Evolutionary conservation across 2,797 vertebrate species (phyloP).

Genomic region (Chaetodon trifasciatus): DNA sequence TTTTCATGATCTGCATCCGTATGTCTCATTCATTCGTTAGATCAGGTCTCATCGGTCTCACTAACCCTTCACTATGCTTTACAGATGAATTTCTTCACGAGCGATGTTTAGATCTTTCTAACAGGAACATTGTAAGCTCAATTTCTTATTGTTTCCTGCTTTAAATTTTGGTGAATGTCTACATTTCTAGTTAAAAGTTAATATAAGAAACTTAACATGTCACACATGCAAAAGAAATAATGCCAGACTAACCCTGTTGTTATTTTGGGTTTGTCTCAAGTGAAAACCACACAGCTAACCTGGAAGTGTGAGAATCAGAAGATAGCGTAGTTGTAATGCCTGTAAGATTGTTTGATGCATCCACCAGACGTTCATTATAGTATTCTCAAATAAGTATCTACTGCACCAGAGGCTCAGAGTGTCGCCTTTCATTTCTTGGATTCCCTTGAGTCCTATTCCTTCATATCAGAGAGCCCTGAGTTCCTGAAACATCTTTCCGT

Average conservation of each 20-base stretch:
- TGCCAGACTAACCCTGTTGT: background rate
- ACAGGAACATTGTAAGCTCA: background rate
- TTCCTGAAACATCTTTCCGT: conserved; percentile 48
- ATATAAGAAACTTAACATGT: background rate
- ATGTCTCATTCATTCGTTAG: background rate
- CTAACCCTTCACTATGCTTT: background rate
- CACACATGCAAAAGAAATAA: background rate
- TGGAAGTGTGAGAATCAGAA: background rate
- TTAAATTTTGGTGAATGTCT: background rate
- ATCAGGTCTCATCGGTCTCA: background rate
- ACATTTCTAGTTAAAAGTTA: background rate
- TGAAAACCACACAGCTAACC: background rate
- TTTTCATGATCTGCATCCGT: background rate
- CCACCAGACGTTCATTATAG: conserved; percentile 10
- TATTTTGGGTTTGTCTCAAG: background rate
- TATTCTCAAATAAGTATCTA: conserved; percentile 15
- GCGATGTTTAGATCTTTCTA: background rate
- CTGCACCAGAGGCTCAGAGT: background rate
- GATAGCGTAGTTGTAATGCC: background rate
- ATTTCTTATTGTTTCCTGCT: background rate
- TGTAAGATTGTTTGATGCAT: background rate
- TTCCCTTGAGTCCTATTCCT: conserved; percentile 25
- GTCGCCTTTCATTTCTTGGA: conserved; percentile 40
- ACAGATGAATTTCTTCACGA: background rate
- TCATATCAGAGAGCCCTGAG: conserved; percentile 1